A percentile compares a stretch with the other conserved stretches of the same genome.
phyloP scores from a whole-genome alignment of 1,140 invertebrate species.

The Chelonus insularis region DNA sequence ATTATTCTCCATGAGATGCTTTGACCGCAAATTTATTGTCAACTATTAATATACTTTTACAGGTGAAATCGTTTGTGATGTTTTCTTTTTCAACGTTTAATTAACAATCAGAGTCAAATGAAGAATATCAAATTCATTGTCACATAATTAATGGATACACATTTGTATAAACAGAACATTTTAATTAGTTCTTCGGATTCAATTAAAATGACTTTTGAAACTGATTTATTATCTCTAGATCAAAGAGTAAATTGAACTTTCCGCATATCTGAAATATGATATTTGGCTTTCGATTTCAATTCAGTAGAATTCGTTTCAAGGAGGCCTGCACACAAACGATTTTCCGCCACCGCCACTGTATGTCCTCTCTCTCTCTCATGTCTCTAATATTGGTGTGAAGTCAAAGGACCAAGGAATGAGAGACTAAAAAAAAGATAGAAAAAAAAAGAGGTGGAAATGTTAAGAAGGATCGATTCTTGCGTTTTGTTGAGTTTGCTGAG shows the following conservation, averaged over 20 bases:
- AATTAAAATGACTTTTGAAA: neutral
- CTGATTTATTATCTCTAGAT: neutral
- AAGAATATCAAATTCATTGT: no score
- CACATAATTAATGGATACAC: no score
- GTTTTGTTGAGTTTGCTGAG: slow-evolving; percentile 9
- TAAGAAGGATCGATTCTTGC: neutral
- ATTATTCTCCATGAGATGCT: slow-evolving; percentile 12
- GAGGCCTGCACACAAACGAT: neutral
- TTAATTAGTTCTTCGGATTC: neutral
- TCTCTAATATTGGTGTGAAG: neutral
- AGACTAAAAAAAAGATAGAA: neutral
- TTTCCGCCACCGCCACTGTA: neutral
- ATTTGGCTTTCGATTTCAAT: slow-evolving; percentile 9
- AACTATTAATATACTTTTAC: neutral
- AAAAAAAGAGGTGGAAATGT: neutral
- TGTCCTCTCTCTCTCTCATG: neutral
- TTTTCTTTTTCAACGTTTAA: neutral
- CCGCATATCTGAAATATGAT: slow-evolving; percentile 8
- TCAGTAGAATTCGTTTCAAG: slow-evolving; percentile 1
- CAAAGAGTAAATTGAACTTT: neutral
- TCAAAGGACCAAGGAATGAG: neutral
- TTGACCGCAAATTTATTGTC: neutral
- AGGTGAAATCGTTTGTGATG: neutral
- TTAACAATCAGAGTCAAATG: no score
- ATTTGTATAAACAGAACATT: no score